These are phyloP conservation scores for Malthinus flaveolus DNA, from an alignment of 2,888 invertebrate species.

Conservation along the genomic window DNA sequence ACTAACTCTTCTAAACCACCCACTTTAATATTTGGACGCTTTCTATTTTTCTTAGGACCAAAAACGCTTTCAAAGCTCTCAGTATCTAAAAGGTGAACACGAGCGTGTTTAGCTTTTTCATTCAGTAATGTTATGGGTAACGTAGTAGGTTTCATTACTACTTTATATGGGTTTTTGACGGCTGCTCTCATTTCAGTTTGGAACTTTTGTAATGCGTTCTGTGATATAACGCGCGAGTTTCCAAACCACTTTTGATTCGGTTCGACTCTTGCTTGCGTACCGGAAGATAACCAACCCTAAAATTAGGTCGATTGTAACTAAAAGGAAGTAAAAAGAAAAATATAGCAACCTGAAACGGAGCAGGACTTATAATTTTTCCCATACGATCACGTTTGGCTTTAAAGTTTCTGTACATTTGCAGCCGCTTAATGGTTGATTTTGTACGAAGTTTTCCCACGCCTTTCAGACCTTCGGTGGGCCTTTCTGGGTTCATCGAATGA, in stretches of 20 bases:
- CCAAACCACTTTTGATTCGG: slow-evolving; percentile 99
- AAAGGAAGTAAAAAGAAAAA: background rate
- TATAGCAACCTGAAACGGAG: slow-evolving; percentile 79
- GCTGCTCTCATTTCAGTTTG: slow-evolving; percentile 95
- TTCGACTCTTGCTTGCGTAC: slow-evolving; percentile 91
- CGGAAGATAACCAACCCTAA: slow-evolving; percentile 78
- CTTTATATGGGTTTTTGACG: slow-evolving; percentile 94
- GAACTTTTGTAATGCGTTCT: slow-evolving; percentile 84
- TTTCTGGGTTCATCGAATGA: slow-evolving; percentile 95
- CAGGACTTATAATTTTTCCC: slow-evolving; percentile 90
- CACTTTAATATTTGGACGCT: slow-evolving; percentile 79
- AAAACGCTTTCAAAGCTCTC: slow-evolving; percentile 94
- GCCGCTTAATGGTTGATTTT: slow-evolving; percentile 90
- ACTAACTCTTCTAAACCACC: slow-evolving; percentile 79
- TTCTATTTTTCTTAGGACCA: slow-evolving; percentile 91
- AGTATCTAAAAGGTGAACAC: slow-evolving; percentile 94
- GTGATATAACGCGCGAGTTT: slow-evolving; percentile 95
- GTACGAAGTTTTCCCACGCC: slow-evolving; percentile 85
- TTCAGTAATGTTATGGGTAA: slow-evolving; percentile 92
- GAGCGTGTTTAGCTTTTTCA: slow-evolving; percentile 85
- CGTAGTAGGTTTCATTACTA: slow-evolving; percentile 95
- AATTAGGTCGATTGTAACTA: slow-evolving; percentile 9
- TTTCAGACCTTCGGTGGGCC: slow-evolving; percentile 75
- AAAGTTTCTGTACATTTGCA: slow-evolving; percentile 98
- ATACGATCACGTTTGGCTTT: slow-evolving; percentile 89